A percentile compares a stretch with the other conserved stretches of the same genome.
phyloP scores from a whole-genome alignment of 2,113 vertebrate species.

The Oncorhynchus nerka region DNA sequence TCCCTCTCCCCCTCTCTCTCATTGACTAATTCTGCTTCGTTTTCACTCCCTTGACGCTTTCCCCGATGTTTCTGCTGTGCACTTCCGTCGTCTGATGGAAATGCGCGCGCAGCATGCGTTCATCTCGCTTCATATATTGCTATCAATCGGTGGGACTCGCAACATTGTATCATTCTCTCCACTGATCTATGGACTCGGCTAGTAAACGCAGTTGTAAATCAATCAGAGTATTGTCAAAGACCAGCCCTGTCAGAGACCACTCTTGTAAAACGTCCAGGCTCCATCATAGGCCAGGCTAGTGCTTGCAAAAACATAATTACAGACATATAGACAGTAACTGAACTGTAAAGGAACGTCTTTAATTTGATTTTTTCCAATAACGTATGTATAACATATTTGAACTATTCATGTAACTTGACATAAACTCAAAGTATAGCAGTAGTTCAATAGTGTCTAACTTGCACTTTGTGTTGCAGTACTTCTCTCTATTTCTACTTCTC shows the following conservation, averaged over 20 bases:
- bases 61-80: constrained; percentile 45
- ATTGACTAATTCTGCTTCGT: constrained; percentile 49
- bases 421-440: too few relatives aligned
- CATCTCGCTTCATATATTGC: neutral
- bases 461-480: too few relatives aligned
- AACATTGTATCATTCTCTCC: neutral
- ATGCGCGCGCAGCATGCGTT: constrained; percentile 38
- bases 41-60: constrained; percentile 38
- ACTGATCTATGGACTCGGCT: neutral
- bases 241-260: constrained; percentile 12
- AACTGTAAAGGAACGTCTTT: too few relatives aligned
- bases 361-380: too few relatives aligned
- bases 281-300: too few relatives aligned
- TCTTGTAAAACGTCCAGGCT: neutral
- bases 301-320: too few relatives aligned
- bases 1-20: constrained; percentile 42
- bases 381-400: too few relatives aligned
- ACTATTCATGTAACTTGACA: too few relatives aligned
- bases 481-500: too few relatives aligned
- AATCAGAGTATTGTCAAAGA: constrained; percentile 3
- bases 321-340: too few relatives aligned
- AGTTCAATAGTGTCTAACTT: too few relatives aligned
- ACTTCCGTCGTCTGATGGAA: constrained; percentile 33
- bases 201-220: constrained; percentile 23
- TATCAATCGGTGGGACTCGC: neutral